A percentile compares a stretch with the other conserved stretches of the same genome.
Evolutionary conservation across 2,888 invertebrate species (phyloP).

Genomic region (Dryobotodes eremita): DNA sequence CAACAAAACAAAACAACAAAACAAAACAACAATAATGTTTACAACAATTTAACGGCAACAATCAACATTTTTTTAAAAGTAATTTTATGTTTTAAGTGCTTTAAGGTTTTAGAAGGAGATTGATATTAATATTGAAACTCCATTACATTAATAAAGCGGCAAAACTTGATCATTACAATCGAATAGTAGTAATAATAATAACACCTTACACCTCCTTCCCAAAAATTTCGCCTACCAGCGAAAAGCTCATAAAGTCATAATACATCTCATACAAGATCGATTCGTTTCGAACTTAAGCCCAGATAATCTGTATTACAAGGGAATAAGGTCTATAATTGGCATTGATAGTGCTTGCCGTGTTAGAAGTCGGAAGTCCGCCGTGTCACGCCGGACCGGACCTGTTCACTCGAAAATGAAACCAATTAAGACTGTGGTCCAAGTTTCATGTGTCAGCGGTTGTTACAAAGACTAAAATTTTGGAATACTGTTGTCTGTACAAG

Average conservation of each 20-base stretch:
- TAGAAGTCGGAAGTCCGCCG: slow-evolving; percentile 80
- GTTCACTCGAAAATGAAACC: slow-evolving; percentile 90
- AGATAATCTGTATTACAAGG: slow-evolving; percentile 70
- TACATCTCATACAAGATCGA: slow-evolving; percentile 44
- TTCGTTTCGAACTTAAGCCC: slow-evolving; percentile 43
- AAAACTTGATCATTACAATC: background rate
- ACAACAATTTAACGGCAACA: no score
- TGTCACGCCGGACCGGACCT: slow-evolving; percentile 84
- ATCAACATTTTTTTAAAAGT: no score
- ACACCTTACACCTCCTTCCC: background rate
- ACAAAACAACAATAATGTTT: no score
- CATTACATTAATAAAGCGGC: fast-evolving
- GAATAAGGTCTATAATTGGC: slow-evolving; percentile 77
- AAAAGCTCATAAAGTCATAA: slow-evolving; percentile 44
- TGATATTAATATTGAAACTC: background rate
- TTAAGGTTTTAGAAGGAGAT: background rate
- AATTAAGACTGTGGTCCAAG: slow-evolving; percentile 83
- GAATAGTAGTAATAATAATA: background rate
- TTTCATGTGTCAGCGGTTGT: slow-evolving; percentile 61
- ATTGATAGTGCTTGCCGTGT: slow-evolving; percentile 71
- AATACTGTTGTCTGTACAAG: background rate
- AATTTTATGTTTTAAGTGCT: no score
- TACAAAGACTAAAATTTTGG: background rate
- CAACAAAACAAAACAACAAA: no score
- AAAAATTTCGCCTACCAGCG: slow-evolving; percentile 22